Percentiles rank a stretch among this genome's conserved stretches.
These are phyloP conservation scores for Hypanus sabinus DNA, from an alignment of 2,113 vertebrate genomes.

Conservation along the genomic window DNA sequence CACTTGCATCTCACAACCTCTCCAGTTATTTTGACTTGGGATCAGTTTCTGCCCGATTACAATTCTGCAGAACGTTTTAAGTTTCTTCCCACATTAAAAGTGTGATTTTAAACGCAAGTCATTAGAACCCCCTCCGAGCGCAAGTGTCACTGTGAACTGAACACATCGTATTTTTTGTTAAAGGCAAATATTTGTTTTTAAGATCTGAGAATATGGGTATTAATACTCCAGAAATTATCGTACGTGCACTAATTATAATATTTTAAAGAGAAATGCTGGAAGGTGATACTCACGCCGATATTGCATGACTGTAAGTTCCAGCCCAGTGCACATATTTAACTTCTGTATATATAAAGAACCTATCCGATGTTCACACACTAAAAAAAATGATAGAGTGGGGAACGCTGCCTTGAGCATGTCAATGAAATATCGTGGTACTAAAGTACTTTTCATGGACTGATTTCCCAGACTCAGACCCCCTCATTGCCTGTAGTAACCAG, in stretches of 20 bases:
- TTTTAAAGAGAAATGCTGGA: background rate
- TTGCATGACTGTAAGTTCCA: background rate
- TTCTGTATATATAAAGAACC: background rate
- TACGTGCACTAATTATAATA: background rate
- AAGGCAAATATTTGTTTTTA: background rate
- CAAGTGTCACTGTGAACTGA: background rate
- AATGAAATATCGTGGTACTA: background rate
- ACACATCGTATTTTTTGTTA: background rate
- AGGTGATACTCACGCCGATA: background rate
- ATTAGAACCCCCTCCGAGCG: background rate
- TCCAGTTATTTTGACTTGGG: background rate
- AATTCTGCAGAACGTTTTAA: background rate
- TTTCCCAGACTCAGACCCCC: conserved; percentile 13
- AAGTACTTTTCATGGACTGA: background rate
- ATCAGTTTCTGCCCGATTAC: background rate
- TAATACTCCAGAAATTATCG: background rate
- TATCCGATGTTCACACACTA: background rate
- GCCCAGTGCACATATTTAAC: background rate
- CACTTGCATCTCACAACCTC: background rate
- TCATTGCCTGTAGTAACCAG: conserved; percentile 70
- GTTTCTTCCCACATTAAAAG: background rate
- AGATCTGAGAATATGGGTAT: background rate
- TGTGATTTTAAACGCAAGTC: background rate
- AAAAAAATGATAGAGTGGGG: background rate
- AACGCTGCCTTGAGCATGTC: background rate